Evolutionary conservation across 2,888 invertebrate genomes (phyloP).

Genomic region (Lypha dubia): DNA sequence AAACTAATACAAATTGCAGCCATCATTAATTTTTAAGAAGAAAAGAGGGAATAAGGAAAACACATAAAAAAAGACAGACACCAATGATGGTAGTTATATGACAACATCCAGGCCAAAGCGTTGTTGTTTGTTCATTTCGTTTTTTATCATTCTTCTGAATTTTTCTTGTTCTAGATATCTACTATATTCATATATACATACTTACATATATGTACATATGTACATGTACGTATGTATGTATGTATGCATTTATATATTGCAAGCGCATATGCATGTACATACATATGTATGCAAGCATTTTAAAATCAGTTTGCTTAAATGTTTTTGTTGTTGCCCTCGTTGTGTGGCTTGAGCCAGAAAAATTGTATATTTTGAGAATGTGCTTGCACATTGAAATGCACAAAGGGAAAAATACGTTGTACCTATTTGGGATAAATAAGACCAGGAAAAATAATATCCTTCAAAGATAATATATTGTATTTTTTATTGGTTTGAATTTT

Average conservation of each 20-base stretch:
- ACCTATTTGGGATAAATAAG: conserved; percentile 5
- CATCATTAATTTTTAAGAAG: conserved; percentile 51
- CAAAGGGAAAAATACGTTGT: conserved; percentile 40
- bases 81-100: conserved; percentile 40
- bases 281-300: background rate
- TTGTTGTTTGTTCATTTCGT: conserved; percentile 45
- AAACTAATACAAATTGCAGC: conserved; percentile 24
- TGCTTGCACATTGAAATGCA: conserved; percentile 14
- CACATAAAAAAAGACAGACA: conserved; percentile 35
- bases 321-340: conserved; percentile 20
- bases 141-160: conserved; percentile 24
- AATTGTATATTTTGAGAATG: background rate
- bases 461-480: conserved; percentile 32
- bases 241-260: background rate
- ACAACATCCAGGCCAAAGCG: conserved; percentile 29
- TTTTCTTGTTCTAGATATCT: conserved; percentile 21
- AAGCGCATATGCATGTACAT: background rate
- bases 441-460: conserved; percentile 1
- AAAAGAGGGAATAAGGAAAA: conserved; percentile 48
- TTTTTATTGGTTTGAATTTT: conserved; percentile 1
- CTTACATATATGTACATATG: background rate
- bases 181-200: background rate
- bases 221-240: background rate
- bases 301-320: conserved; percentile 6
- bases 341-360: conserved; percentile 37